Percentiles rank a stretch among this genome's conserved stretches.
Evolutionary conservation across 2,888 invertebrate species (phyloP).

Genomic region (Meliscaeva auricollis): DNA sequence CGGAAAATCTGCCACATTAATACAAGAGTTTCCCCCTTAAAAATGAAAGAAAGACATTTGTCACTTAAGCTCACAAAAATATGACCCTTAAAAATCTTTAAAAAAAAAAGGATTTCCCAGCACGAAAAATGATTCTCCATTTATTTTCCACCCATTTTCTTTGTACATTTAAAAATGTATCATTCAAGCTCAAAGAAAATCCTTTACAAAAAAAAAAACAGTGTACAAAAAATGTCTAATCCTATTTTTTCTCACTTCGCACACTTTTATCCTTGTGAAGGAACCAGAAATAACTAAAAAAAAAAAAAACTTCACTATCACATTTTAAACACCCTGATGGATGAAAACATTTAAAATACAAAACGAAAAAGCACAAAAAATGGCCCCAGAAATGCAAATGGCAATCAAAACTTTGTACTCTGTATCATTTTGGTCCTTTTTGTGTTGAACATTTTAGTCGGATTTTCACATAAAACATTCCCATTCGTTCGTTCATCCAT

Average conservation of each 20-base stretch:
- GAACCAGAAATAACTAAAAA: background rate
- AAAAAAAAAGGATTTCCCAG: slow-evolving; percentile 13
- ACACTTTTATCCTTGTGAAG: slow-evolving; percentile 15
- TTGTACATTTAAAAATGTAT: slow-evolving; percentile 42
- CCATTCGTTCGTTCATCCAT: slow-evolving; percentile 61
- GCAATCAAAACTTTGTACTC: slow-evolving; percentile 62
- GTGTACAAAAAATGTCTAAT: slow-evolving; percentile 47
- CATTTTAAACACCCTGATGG: slow-evolving; percentile 51
- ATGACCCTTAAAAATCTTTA: slow-evolving; percentile 20
- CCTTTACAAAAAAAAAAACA: slow-evolving; percentile 27
- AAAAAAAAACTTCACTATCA: slow-evolving; percentile 40
- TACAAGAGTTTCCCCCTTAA: slow-evolving; percentile 7
- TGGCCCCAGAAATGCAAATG: slow-evolving; percentile 60
- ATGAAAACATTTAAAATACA: slow-evolving; percentile 50
- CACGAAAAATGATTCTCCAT: slow-evolving; percentile 12
- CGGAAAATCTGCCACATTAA: background rate
- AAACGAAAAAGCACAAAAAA: slow-evolving; percentile 17
- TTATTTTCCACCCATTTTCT: slow-evolving; percentile 34
- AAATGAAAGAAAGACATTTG: slow-evolving; percentile 23
- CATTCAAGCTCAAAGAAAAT: slow-evolving; percentile 38
- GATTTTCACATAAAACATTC: slow-evolving; percentile 29
- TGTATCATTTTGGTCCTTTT: slow-evolving; percentile 33
- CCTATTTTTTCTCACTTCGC: slow-evolving; percentile 45
- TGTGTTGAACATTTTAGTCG: background rate
- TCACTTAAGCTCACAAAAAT: slow-evolving; percentile 24